Conservation (phyloP, 2,888 invertebrate species). For the Acutogordius australiensis region DNA sequence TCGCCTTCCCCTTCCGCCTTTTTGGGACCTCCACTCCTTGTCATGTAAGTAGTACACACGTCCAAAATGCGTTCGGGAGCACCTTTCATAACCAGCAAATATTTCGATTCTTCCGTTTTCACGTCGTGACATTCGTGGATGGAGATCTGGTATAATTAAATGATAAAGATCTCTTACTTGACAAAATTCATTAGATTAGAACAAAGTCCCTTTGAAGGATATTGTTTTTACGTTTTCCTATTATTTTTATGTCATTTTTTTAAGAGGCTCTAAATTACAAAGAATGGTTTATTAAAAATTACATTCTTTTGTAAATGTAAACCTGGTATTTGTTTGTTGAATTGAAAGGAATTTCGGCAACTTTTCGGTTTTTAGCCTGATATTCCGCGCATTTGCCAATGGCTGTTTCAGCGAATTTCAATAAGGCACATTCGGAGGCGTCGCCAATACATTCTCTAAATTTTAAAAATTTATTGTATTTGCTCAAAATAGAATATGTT, state of each 20-base stretch:
- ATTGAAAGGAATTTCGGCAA: constrained; percentile 37
- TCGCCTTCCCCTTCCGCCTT: constrained; percentile 28
- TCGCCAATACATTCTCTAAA: constrained; percentile 45
- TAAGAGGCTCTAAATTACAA: no score
- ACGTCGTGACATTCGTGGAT: constrained; percentile 50
- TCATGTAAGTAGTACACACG: constrained; percentile 32
- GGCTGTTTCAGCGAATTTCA: constrained; percentile 36
- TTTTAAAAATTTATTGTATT: no score
- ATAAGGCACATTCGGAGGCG: constrained; percentile 66
- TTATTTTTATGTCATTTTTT: no score
- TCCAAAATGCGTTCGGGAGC: constrained; percentile 58
- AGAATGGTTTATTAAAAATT: no score
- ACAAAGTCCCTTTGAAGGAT: no score
- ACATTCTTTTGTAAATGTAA: no score
- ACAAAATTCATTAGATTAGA: no score
- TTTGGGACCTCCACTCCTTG: constrained; percentile 29
- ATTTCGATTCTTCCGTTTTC: constrained; percentile 44
- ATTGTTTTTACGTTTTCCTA: no score
- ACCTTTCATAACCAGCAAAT: constrained; percentile 43
- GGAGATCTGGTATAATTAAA: constrained; percentile 37
- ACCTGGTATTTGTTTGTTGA: constrained; percentile 36
- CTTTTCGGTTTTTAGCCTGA: constrained; percentile 30
- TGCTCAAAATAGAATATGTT: no score
- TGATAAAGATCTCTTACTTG: neutral
- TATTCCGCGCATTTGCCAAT: constrained; percentile 30